Evolutionary conservation across 1,140 invertebrate genomes (phyloP), one percentile per base, ranked within the genome.

Genomic region (Euura lappo): DNA sequence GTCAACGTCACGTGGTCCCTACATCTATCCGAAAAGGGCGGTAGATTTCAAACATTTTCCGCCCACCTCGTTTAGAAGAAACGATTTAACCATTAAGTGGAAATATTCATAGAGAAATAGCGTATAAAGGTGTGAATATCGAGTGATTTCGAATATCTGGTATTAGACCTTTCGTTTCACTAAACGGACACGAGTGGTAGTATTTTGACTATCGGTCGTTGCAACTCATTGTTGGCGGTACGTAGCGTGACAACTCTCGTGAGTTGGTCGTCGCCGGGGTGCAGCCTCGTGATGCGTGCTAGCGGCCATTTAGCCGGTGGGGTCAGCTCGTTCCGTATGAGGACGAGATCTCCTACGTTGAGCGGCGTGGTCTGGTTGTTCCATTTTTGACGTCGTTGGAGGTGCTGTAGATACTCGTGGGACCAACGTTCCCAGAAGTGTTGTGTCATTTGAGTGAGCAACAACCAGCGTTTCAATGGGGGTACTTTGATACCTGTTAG

Each of bases 381-480:
- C 5, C 43, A 71, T n/a, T 69, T 46, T 74, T 74, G 51, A 3
- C 3, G 60, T 6, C 45, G 44, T 71, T 77, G 76, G 10, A 81
- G 71, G 44, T 13, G 51, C 45, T 6, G n/a, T 28, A 82, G 47
- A 69, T 80, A 82, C 68, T 81, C 80, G 4, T 8, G 65, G 13
- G 60, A 42, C 79, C 80, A 82, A 47, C 73, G 46, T 65, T 72
- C 75, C 81, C 80, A 82, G 71, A 80, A 78, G 45, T 75, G 68
- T 71, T 80, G 76, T 8, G 47, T 13, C 10, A 72, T 6, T 44
- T 64, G 28, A 73, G 76, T 77, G 2, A 78, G 43, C 13, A 78
- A 45, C 70, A 80, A 75, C 78, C 79, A 83, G 28, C 28, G 28
- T 3, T 71, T 28, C 6, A 81, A 71, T 10, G 67, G 72, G 68